phyloP scores from a whole-genome alignment of 2,888 invertebrate genomes.

The Falcaria lacertinaria region DNA sequence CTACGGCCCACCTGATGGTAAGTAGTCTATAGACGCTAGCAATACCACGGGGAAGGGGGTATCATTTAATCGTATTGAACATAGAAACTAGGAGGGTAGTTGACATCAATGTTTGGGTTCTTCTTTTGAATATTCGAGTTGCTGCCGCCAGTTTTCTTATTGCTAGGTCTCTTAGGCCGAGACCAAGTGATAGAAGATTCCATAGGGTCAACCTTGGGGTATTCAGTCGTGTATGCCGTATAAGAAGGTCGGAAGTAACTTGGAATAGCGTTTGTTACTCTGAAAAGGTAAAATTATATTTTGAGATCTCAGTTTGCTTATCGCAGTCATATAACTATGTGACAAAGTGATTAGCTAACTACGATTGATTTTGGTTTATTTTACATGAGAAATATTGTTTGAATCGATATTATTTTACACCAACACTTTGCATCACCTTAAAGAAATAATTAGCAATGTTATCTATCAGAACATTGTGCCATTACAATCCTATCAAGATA shows the following conservation, averaged over 20 bases:
- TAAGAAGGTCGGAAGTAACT: background rate
- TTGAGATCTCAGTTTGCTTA: background rate
- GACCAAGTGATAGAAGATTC: slow-evolving; percentile 62
- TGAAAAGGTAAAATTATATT: slow-evolving; percentile 17
- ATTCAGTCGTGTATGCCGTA: slow-evolving; percentile 14
- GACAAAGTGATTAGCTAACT: too few species aligned
- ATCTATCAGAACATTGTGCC: too few species aligned
- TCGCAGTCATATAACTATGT: too few species aligned
- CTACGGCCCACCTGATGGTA: too few species aligned
- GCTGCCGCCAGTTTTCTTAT: slow-evolving; percentile 20
- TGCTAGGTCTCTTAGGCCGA: slow-evolving; percentile 40
- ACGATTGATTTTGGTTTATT: too few species aligned
- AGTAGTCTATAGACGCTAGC: too few species aligned
- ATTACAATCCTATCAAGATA: too few species aligned
- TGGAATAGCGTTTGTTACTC: slow-evolving; percentile 13
- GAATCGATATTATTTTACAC: too few species aligned
- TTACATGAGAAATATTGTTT: too few species aligned
- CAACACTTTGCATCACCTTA: too few species aligned
- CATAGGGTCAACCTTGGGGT: slow-evolving; percentile 17
- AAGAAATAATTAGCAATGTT: too few species aligned
- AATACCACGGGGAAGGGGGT: too few species aligned
- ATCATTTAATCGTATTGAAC: slow-evolving; percentile 1
- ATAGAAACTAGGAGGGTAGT: slow-evolving; percentile 34
- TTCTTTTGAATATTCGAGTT: background rate
- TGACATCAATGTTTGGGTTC: slow-evolving; percentile 10